A percentile compares a stretch with the other conserved stretches of the same genome.
Evolutionary conservation across 2,888 invertebrate genomes (phyloP).

Genomic region (Mechanitis mazaeus): DNA sequence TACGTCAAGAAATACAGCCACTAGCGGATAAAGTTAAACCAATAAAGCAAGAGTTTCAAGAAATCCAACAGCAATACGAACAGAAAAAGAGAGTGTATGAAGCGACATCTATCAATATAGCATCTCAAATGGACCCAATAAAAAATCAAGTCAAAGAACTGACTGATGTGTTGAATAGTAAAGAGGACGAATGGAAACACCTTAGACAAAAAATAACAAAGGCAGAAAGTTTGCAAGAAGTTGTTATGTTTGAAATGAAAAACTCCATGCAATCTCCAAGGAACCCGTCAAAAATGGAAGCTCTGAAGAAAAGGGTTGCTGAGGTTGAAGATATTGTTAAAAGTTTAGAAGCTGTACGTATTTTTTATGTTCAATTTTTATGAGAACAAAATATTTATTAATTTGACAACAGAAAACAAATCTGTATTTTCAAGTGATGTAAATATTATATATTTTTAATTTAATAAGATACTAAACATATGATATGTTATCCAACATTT

Average conservation of each 20-base stretch:
- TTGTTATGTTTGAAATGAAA: slow-evolving; percentile 72
- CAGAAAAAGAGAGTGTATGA: slow-evolving; percentile 82
- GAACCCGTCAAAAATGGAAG: slow-evolving; percentile 77
- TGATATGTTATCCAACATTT: too few species aligned
- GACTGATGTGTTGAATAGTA: slow-evolving; percentile 68
- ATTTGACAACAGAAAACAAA: too few species aligned
- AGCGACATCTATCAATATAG: slow-evolving; percentile 76
- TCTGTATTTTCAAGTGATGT: too few species aligned
- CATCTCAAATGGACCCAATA: slow-evolving; percentile 75
- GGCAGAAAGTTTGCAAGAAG: slow-evolving; percentile 72
- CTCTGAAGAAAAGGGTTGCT: slow-evolving; percentile 76
- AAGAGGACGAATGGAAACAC: slow-evolving; percentile 74
- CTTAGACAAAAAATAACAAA: slow-evolving; percentile 74
- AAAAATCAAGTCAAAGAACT: slow-evolving; percentile 73
- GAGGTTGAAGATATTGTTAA: slow-evolving; percentile 78
- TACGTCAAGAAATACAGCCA: slow-evolving; percentile 68
- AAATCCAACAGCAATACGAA: slow-evolving; percentile 80
- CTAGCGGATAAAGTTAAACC: slow-evolving; percentile 77
- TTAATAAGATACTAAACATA: too few species aligned
- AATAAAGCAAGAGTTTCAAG: slow-evolving; percentile 80
- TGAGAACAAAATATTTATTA: too few species aligned
- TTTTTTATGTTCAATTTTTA: background rate
- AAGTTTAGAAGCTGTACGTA: slow-evolving; percentile 50
- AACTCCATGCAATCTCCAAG: slow-evolving; percentile 71
- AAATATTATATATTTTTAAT: too few species aligned